Base-by-base conservation (phyloP, 2,888 invertebrate genomes). In the Diadegma fenestrale region DNA sequence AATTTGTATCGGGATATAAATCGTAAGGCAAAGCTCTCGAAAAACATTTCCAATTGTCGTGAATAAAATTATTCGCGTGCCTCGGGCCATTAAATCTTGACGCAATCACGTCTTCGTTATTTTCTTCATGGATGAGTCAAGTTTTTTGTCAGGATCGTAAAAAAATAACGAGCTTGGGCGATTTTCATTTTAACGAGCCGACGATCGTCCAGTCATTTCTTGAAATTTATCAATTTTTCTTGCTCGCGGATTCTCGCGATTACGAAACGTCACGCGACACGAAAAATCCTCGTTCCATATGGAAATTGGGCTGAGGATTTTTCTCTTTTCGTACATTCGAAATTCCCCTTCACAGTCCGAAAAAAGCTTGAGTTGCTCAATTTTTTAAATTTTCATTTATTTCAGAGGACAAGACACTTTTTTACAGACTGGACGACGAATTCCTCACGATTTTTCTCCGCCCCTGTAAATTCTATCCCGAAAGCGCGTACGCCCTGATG, bases 391-490 rank as follows among this genome's bases (percentile, higher is more conserved):
- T 54, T 26, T 33, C n/a, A 19, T 19, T 12, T 17, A 5, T 54
- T 64, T 41, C 91, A 94, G 97, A 96, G 89, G 95, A 95, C 88
- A 95, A 96, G 69, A 96, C 96, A 85, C 91, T 97, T 78, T 94
- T 95, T 91, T 97, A 94, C 90, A 95, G 95, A 82, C 97, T 97
- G 61, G 97, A 97, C 88, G 97, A 98, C 88, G 97, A 97, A 45
- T 95, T 97, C 63, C 95, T 98, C 12, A 94, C 96, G n/a, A 96
- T 97, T 86, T 97, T 97, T 92, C 94, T 98, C 81, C 95, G 98
- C 82, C 97, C 97, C 37, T 97, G 97, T 94, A 98, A 98, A 93
- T 98, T 96, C 94, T 97, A 98, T 89, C 96, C 97, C 0, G 95
- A 97, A 90, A 97, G 97, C 94, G 98, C 98, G 0, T 94, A 96